Base-by-base conservation (phyloP, 2,888 invertebrate genomes). In the Pediacus dermestoides region DNA sequence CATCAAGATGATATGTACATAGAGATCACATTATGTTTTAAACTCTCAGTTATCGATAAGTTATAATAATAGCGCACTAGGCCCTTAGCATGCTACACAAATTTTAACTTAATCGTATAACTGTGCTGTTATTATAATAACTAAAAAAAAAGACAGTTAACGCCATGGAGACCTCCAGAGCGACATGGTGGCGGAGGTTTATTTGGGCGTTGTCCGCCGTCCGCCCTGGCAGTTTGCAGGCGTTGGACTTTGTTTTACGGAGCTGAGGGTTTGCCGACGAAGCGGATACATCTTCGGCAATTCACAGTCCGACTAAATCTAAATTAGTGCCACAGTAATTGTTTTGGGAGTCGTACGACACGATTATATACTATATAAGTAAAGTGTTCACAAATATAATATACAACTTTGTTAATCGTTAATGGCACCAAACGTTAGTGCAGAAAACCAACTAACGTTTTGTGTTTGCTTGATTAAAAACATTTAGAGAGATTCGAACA, bases 251-350 rank as follows among this genome's bases (percentile, higher is more conserved):
- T n/a, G n/a, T n/a, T n/a, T n/a, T n/a, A n/a, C n/a, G n/a, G n/a
- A n/a, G n/a, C n/a, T n/a, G n/a, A n/a, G n/a, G n/a, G n/a, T n/a
- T n/a, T n/a, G n/a, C n/a, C n/a, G n/a, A n/a, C n/a, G n/a, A n/a
- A n/a, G n/a, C n/a, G n/a, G n/a, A n/a, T n/a, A n/a, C n/a, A n/a
- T n/a, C n/a, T n/a, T n/a, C n/a, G n/a, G n/a, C n/a, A n/a, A n/a
- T n/a, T n/a, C n/a, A n/a, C n/a, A n/a, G n/a, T n/a, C n/a, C n/a
- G n/a, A n/a, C n/a, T n/a, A n/a, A n/a, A n/a, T n/a, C 46, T 36
- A 51, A 39, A 45, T 52, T 59, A 58, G 64, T 64, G 65, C 63
- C 64, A 57, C 63, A 63, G 46, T 64, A 63, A 64, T 63, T 65
- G 61, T 59, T 51, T 55, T 43, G 58, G 60, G 62, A 64, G 58